These are phyloP conservation scores for Drosophila testacea DNA, from an alignment of 2,888 invertebrate genomes.

Conservation along the genomic window DNA sequence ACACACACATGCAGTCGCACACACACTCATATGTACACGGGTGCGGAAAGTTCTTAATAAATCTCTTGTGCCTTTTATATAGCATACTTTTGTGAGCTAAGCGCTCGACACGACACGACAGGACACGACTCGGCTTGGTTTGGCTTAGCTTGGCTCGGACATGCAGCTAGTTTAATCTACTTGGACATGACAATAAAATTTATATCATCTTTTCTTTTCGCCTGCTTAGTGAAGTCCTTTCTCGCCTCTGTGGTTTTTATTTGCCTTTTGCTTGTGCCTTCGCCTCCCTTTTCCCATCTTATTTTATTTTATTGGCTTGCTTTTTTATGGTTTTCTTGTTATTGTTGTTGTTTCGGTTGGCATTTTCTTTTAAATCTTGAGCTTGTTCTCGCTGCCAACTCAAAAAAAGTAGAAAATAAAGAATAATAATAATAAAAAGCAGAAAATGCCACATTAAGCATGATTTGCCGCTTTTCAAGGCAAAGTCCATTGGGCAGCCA, in stretches of 20 bases:
- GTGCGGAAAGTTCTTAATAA: slow-evolving; percentile 62
- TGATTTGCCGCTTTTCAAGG: slow-evolving; percentile 76
- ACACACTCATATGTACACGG: slow-evolving; percentile 6
- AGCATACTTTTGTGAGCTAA: slow-evolving; percentile 62
- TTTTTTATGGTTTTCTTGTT: slow-evolving; percentile 63
- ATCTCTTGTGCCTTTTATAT: slow-evolving; percentile 64
- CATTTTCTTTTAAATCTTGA: slow-evolving; percentile 64
- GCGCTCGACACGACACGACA: slow-evolving; percentile 26
- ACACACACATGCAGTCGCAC: slow-evolving; percentile 13
- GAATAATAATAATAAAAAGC: slow-evolving; percentile 64
- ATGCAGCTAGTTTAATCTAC: slow-evolving; percentile 81
- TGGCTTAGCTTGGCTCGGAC: slow-evolving; percentile 38
- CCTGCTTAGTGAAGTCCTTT: slow-evolving; percentile 76
- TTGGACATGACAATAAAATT: slow-evolving; percentile 82
- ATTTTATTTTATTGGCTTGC: slow-evolving; percentile 71
- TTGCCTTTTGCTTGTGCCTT: slow-evolving; percentile 51
- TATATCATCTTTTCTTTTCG: slow-evolving; percentile 72
- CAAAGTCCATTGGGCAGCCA: slow-evolving; percentile 55
- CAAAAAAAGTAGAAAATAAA: slow-evolving; percentile 58
- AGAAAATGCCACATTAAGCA: slow-evolving; percentile 80
- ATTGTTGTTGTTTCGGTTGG: slow-evolving; percentile 47
- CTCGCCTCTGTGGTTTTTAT: slow-evolving; percentile 76
- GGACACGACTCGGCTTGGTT: slow-evolving; percentile 11
- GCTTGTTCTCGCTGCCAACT: slow-evolving; percentile 63
- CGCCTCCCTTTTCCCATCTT: slow-evolving; percentile 27